Base-by-base conservation (phyloP, 2,888 invertebrate species). In the Troides oblongomaculatus region DNA sequence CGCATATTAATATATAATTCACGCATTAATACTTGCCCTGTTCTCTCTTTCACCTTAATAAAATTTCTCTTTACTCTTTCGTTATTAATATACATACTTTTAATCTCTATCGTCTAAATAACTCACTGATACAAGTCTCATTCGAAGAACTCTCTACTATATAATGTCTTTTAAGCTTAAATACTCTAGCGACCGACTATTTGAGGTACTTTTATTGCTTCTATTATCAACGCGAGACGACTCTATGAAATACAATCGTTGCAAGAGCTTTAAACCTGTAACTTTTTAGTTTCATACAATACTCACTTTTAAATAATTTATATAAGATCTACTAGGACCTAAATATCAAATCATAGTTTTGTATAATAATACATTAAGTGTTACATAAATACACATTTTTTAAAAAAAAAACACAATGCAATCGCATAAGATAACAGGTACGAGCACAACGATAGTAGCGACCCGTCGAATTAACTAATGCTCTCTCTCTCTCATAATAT, bases 111-210 rank as follows among this genome's bases (percentile, higher is more conserved):
- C 25, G 57, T 50, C 30, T 36, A 61, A 43, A 14, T 30, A 36
- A n/a, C 64, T 57, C 58, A 46, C 56, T n/a, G 36, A 39, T 36
- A 25, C 46, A 58, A 25, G 25, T 43, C 58, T 58, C 65, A 53
- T 65, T 65, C 62, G 23, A 65, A 69, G 56, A 61, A 64, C 21
- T 21, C 39, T 17, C 30, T 36, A 65, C 56, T 50, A 39, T 60
- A 62, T 57, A 70, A 70, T 62, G 66, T 66, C 70, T 66, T 70
- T 66, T 70, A 70, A 62, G 17, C 30, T 63, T 30, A 58, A 66
- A 17, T 25, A 62, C n/a, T 63, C 70, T 70, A 70, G 70, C 70
- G 59, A 66, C 30, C 36, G 43, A 70, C 70, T 66, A 70, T 39
- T 50, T 60, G 56, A 61, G 56, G 53, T 64, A 61, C 7, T 57